Conservation (phyloP, 2,888 invertebrate species). For the Habrosyne pyritoides region DNA sequence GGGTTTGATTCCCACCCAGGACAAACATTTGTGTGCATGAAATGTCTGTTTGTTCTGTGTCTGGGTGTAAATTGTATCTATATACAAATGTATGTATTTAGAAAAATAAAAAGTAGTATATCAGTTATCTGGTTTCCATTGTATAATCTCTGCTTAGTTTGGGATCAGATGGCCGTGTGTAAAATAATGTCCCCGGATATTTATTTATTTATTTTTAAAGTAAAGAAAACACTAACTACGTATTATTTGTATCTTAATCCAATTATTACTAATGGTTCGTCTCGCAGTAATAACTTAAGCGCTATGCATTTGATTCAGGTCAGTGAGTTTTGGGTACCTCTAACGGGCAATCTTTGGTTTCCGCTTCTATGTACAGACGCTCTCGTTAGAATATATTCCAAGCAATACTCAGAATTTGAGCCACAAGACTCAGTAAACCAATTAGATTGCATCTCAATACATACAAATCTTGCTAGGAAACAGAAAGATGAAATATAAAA, state of each 20-base stretch:
- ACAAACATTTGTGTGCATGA: too few relatives aligned
- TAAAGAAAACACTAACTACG: too few relatives aligned
- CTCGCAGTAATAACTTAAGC: not conserved
- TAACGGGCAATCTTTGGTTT: not conserved
- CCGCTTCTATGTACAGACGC: not conserved
- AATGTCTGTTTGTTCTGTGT: too few relatives aligned
- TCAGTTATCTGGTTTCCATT: too few relatives aligned
- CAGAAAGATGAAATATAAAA: conserved; percentile 8
- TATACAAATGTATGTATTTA: too few relatives aligned
- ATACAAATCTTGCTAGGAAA: not conserved
- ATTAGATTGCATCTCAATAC: not conserved
- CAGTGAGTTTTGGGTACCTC: not conserved
- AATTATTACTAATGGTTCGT: not conserved
- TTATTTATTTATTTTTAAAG: too few relatives aligned
- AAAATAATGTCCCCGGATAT: too few relatives aligned
- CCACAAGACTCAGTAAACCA: not conserved
- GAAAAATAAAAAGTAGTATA: too few relatives aligned
- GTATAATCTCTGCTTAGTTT: too few relatives aligned
- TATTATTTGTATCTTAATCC: not conserved
- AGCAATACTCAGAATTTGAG: not conserved
- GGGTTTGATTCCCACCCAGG: too few relatives aligned
- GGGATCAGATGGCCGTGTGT: too few relatives aligned
- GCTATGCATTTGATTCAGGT: not conserved
- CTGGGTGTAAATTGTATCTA: too few relatives aligned
- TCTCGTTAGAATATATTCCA: not conserved